These are phyloP conservation scores for Poliocrania exsul DNA, from an alignment of 2,797 vertebrate species.

Conservation along the genomic window DNA sequence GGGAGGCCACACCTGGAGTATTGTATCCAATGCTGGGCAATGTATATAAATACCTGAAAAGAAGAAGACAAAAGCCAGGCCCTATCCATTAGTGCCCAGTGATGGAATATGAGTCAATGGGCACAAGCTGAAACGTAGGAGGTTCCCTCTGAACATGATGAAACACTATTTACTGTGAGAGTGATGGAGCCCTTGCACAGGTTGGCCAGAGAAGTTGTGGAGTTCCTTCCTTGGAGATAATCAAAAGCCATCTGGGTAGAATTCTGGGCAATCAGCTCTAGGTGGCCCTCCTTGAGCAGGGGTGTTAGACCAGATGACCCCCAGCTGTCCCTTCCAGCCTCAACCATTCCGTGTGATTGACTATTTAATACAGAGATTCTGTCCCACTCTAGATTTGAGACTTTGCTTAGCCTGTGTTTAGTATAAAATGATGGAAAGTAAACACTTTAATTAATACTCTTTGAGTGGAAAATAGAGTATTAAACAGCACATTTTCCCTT, in stretches of 20 bases:
- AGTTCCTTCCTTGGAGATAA: background rate
- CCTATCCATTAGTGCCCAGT: background rate
- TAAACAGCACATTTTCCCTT: background rate
- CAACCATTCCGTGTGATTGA: background rate
- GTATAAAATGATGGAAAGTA: background rate
- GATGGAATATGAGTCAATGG: background rate
- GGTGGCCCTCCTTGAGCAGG: background rate
- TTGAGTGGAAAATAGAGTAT: background rate
- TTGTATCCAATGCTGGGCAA: background rate
- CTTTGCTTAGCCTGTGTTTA: background rate
- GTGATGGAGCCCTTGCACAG: background rate
- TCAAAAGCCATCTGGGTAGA: rapidly evolving
- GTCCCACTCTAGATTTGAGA: background rate
- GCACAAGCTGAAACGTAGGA: background rate
- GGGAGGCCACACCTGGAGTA: background rate
- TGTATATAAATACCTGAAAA: background rate
- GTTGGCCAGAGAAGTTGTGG: background rate
- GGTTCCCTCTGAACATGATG: background rate
- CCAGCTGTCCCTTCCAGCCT: background rate
- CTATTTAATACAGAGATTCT: background rate
- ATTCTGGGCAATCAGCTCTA: background rate
- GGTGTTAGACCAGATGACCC: background rate
- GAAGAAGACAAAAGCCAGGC: background rate
- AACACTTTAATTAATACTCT: background rate
- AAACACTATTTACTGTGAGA: background rate